Base-by-base conservation (phyloP, 1,140 invertebrate species). In the Solenopsis invicta region DNA sequence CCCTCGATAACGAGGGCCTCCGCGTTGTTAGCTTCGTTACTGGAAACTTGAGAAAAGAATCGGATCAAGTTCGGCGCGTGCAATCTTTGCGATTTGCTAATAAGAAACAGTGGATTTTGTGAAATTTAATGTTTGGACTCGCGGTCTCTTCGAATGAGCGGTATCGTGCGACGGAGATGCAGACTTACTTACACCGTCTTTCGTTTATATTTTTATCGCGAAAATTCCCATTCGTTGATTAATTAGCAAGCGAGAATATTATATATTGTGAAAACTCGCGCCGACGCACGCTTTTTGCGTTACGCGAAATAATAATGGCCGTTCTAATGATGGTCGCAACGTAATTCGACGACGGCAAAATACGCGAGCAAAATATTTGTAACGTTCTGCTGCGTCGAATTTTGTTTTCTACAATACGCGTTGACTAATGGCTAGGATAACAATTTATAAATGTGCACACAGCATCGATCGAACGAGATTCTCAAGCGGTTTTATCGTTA, bases 1-100 rank as follows among this genome's bases (percentile, higher is more conserved):
- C 24, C 21, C 18, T 21, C 1, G 18, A 24, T 61, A 80, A 81
- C 34, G 34, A 74, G 16, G 13, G 34, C 54, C 6, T n/a, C 64
- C 4, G 64, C 77, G 52, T 82, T 72, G 80, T 84, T 48, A 21
- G 69, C 48, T 61, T 62, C 37, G 69, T 84, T 84, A 24, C 62
- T 56, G 34, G 64, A 34, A 84, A 75, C 80, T 84, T 75, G 9
- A n/a, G 18, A n/a, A 56, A 84, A 84, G 69, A 82, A 75, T 75
- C 18, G 37, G 16, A 81, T n/a, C 50, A 82, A 74, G 80, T 82
- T 82, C 6, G 80, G 8, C 56, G 29, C 41, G 29, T 45, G 54
- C n/a, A 61, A 75, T 50, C 54, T 75, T 74, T 3, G 24, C 72
- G 45, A 81, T 71, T 56, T 34, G 64, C 18, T 61, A 61, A 84